Base-by-base conservation (phyloP, 2,113 vertebrate species). In the Salvelinus namaycush region DNA sequence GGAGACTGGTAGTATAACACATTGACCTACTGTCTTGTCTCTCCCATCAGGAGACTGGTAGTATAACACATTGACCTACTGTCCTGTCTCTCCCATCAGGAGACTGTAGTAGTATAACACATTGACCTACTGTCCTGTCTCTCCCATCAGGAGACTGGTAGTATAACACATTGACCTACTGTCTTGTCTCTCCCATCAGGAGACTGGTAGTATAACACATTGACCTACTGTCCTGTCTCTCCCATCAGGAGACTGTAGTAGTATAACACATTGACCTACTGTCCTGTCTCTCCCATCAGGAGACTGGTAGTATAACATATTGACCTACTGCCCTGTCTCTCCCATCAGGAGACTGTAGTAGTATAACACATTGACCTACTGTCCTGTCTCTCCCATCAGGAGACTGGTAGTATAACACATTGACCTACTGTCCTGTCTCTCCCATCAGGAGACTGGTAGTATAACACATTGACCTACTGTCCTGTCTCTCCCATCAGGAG, bases 241-340 rank as follows among this genome's bases (percentile, higher is more conserved):
- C 34, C 34, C 34, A 81, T 1, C 81, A 96, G 95, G 95, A 96
- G 82, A 73, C 88, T 24, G 77, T n/a, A n/a, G 7, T 39, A 39
- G 6, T 39, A 39, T 39, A 39, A 7, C 34, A 39, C 34, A 39
- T 39, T 39, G 34, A 39, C 34, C 34, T 39, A 2, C 34, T 39
- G 34, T 39, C 34, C 34, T 1, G 34, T 39, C 34, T 39, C 34
- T 0, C 34, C 34, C 34, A 81, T 1, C 81, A 96, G 95, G 95
- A 96, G 82, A 73, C 88, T 24, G 77, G 7, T 39, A 39, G 6
- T 39, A 39, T 39, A 39, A 7, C 34, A 39, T 7, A 39, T 39
- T 39, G 34, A 39, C 34, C 34, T 39, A 2, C 34, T 39, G 34
- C 9, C 34, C 34, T 7, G 34, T 39, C 34, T 39, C 34, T 9